Percentiles rank a stretch among this genome's conserved stretches.
Evolutionary conservation across 1,140 invertebrate genomes (phyloP).

Genomic region (Microvelia longipes): DNA sequence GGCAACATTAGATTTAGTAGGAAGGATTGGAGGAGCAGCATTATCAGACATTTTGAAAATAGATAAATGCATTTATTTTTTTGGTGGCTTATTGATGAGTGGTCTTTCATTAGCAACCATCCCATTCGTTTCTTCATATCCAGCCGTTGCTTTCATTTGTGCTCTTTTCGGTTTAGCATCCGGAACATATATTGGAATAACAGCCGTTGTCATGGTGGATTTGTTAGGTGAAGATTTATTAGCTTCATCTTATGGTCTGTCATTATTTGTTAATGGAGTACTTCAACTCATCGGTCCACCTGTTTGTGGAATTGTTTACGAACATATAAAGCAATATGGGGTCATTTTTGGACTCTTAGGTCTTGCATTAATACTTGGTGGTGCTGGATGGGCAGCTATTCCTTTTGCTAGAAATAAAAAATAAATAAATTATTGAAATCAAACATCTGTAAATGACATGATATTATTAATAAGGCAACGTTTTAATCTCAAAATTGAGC

Average conservation of each 20-base stretch:
- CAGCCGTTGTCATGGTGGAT: constrained; percentile 70
- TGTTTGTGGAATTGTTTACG: constrained; percentile 51
- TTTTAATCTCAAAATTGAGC: no score
- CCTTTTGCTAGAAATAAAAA: constrained; percentile 33
- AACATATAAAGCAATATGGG: constrained; percentile 44
- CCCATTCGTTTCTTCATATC: constrained; percentile 40
- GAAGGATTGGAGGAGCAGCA: constrained; percentile 63
- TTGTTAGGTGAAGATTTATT: constrained; percentile 65
- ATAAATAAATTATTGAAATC: neutral
- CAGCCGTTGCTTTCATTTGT: constrained; percentile 46
- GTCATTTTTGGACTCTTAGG: constrained; percentile 55
- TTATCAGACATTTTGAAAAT: constrained; percentile 54
- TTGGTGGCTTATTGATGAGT: constrained; percentile 56
- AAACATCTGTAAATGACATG: no score
- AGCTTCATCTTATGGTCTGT: constrained; percentile 69
- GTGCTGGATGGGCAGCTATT: constrained; percentile 53
- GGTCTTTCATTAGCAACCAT: constrained; percentile 52
- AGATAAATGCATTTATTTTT: constrained; percentile 65
- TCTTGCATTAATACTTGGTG: constrained; percentile 51
- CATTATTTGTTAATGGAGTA: constrained; percentile 65
- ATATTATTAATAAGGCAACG: no score
- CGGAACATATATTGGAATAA: constrained; percentile 71
- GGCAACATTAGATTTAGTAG: constrained; percentile 58
- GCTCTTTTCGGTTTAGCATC: constrained; percentile 62
- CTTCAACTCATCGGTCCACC: constrained; percentile 64